Evolutionary conservation across 2,797 vertebrate genomes (phyloP), one percentile per base, ranked within the genome.

Genomic region (Ara ararauna): DNA sequence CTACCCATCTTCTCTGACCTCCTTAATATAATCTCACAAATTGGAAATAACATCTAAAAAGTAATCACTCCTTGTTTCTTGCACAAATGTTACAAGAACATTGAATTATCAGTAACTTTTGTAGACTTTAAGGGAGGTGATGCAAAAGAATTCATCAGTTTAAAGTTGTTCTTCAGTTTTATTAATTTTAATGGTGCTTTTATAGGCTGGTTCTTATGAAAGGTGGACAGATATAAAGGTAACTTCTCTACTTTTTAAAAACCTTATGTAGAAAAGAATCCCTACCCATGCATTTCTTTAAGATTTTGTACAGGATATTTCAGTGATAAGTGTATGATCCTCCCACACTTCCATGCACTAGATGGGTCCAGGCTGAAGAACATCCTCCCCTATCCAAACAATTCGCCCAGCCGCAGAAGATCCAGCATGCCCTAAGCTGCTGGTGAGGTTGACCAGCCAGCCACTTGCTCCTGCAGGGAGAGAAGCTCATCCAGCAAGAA

Each of bases 171-270:
- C 8, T 50, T 66, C 14, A 8, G 22, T 47, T 90, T 47, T n/a
- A 3, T 17, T 42, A 66, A 13, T 72, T 79, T 79, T 54, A 42
- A 13, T 2, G 13, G 5, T 18, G 42, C 36, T 91, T 72, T 72
- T 14, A 7, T 2, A n/a, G 30, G 24, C 30, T 7, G 32, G 30
- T 42, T 56, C 51, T 27, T 50, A 56, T 0, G 5, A 78, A 50
- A 71, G 26, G 26, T 0, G 0, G 56, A 20, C 4, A 44, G 65
- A 36, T 6, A 13, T 0, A 4, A 62, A 5, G 54, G 24, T 14
- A 66, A 62, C 13, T 67, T 48, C 29, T 44, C 44, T 18, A 11
- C n/a, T 30, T 19, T 36, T 51, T 62, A 58, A 40, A 80, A 81
- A 62, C 30, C 32, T 62, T 10, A 32, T 50, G 51, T 64, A 6